Base-by-base conservation (phyloP, 2,888 invertebrate genomes). In the Mythimna lalbum region DNA sequence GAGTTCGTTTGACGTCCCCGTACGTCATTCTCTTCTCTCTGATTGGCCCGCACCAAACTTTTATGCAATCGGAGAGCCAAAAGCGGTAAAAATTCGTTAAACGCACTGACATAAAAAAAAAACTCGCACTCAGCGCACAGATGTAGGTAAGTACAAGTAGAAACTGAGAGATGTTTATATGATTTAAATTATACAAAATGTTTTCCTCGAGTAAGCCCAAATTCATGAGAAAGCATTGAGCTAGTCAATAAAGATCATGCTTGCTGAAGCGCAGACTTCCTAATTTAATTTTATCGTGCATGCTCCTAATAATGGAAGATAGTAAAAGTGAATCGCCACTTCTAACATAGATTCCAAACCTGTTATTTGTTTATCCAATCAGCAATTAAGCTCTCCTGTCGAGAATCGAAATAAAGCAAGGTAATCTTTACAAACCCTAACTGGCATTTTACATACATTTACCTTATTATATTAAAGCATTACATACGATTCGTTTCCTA, bases 401-500 rank as follows among this genome's bases (percentile, higher is more conserved):
- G 49, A 21, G 21, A n/a, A 43, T 68, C 31, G 5, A 73, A 50
- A 64, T 79, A 63, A 63, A 65, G 39, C 52, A 61, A 60, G 50
- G 67, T 61, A 67, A 56, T 67, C 47, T 69, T 31, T 63, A 61
- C 56, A 70, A 61, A 60, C 43, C 56, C 52, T 56, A 50, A 66
- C 56, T 57, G 36, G 27, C 21, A 68, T 65, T 63, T 70, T 66
- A 78, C 47, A 63, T 60, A 80, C 53, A 59, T 62, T 76, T 68
- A 60, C 63, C 49, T 53, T 66, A 76, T 65, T 77, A 70, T 75
- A 69, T 75, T 74, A 69, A 69, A 68, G 61, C 57, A 82, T 73
- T 79, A 77, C 68, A 76, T 63, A 52, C 75, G 53, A 73, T 73
- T 76, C 73, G 77, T 77, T 76, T 76, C 78, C 74, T 70, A 74